A percentile compares a stretch with the other conserved stretches of the same genome.
These are phyloP conservation scores for Bacillus rossius DNA, from an alignment of 1,140 invertebrate species.

Conservation along the genomic window DNA sequence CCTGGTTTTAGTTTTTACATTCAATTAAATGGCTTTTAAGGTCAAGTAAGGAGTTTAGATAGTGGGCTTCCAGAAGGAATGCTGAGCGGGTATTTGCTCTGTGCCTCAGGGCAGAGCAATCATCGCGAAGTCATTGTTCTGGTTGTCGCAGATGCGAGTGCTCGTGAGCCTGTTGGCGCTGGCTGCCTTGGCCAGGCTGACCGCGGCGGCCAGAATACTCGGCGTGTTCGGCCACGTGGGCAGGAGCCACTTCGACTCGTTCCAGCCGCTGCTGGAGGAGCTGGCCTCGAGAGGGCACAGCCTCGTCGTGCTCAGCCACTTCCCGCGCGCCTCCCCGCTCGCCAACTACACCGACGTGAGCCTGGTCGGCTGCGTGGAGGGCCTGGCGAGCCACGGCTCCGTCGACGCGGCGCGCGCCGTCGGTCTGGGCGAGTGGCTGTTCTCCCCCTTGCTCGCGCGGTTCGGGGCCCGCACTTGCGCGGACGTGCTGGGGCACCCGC, in stretches of 20 bases:
- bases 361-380: constrained; percentile 2
- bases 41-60: too few relatives aligned
- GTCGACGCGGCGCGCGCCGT: neutral
- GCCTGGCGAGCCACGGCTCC: neutral
- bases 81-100: too few relatives aligned
- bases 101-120: too few relatives aligned
- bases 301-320: constrained; percentile 49
- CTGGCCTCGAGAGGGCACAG: constrained; percentile 50
- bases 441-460: neutral
- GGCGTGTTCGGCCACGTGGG: constrained; percentile 44
- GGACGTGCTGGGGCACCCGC: neutral
- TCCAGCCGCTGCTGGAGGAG: constrained; percentile 47
- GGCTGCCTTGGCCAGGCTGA: constrained; percentile 12
- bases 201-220: constrained; percentile 21
- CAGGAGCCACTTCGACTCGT: constrained; percentile 52
- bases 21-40: too few relatives aligned
- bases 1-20: too few relatives aligned
- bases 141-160: constrained; percentile 5
- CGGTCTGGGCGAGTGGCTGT: neutral
- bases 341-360: constrained; percentile 21
- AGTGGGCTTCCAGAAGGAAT: too few relatives aligned
- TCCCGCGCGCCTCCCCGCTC: constrained; percentile 40
- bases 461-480: neutral
- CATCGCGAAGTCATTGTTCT: too few relatives aligned
- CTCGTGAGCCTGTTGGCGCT: neutral